Base-by-base conservation (phyloP, 2,113 vertebrate species). In the Gallinago paraguaiae region DNA sequence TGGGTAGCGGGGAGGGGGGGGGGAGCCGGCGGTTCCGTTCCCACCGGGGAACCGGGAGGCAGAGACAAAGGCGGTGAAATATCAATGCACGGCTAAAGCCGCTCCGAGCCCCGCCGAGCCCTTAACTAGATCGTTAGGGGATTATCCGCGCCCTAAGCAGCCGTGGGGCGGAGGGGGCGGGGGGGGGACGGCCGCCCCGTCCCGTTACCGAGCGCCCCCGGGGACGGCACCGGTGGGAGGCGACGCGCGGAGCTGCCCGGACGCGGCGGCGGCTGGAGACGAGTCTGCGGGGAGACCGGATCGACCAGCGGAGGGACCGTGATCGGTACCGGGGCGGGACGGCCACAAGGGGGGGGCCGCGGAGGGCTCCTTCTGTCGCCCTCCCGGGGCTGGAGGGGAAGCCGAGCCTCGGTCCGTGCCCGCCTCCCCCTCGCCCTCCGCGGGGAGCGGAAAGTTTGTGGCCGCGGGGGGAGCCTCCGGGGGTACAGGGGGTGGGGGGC, bases 111-210 rank as follows among this genome's bases (percentile, higher is more conserved):
- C 76, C 75, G 53, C 70, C 37, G 92, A 97, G 91, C 92, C 82
- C 80, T 93, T 97, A 96, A 97, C 90, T 70, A 60, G 90, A 94
- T 96, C 64, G 79, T 95, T 96, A 95, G 77, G n/a, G 78, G 93
- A 92, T 96, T 92, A 96, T 86, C 91, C 60, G 65, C 61, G 59
- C 77, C 85, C 89, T 63, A 33, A 76, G 69, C 76, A 70, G 82
- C 51, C 31, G 30, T 43, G 45, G 86, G 79, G 41, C 59, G 57
- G 20, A 46, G 80, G 25, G 45, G 71, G 45, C 17, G 6, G 15
- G 41, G 41, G 11, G 10, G 43, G 14, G 41, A 57, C 68, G 64
- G 64, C 79, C 80, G 63, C 75, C 70, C 94, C 88, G 92, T 84
- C 85, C 95, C 89, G 78, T 78, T 91, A 82, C 84, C 51, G 87